phyloP scores from a whole-genome alignment of 1,140 invertebrate genomes.

The Aplysia californica region DNA sequence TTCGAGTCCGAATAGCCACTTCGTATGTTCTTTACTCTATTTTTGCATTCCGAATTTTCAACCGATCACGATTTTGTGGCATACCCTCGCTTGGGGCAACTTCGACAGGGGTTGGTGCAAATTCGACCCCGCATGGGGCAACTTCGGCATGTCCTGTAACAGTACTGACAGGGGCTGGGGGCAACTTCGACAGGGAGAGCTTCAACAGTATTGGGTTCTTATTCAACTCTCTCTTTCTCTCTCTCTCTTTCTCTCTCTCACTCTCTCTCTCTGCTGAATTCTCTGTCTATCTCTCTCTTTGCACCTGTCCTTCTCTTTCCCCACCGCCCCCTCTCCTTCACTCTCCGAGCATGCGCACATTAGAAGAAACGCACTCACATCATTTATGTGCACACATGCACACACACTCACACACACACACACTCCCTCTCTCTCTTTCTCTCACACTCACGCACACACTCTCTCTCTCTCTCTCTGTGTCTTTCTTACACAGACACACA shows the following conservation, averaged over 20 bases:
- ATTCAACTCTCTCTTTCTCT: not conserved
- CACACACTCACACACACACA: no score
- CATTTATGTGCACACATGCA: no score
- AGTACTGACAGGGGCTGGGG: no score
- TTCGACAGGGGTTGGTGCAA: not conserved
- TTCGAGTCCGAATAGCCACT: no score
- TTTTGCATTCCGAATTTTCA: no score
- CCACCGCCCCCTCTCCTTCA: not conserved
- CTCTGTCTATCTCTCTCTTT: not conserved
- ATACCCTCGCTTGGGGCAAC: not conserved
- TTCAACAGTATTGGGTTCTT: not conserved
- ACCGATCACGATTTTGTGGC: not conserved
- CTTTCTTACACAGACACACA: no score
- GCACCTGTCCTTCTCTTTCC: not conserved
- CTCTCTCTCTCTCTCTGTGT: no score
- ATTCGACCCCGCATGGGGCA: not conserved
- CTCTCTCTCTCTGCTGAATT: not conserved
- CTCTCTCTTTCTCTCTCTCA: not conserved
- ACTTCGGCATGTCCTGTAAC: not conserved
- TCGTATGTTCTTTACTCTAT: no score
- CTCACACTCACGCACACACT: no score
- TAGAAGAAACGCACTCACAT: no score
- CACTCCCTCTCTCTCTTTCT: no score
- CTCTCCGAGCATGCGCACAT: no score
- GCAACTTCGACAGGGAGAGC: not conserved